These are phyloP conservation scores for Phymastichus coffea DNA, from an alignment of 1,140 invertebrate species.

Conservation along the genomic window DNA sequence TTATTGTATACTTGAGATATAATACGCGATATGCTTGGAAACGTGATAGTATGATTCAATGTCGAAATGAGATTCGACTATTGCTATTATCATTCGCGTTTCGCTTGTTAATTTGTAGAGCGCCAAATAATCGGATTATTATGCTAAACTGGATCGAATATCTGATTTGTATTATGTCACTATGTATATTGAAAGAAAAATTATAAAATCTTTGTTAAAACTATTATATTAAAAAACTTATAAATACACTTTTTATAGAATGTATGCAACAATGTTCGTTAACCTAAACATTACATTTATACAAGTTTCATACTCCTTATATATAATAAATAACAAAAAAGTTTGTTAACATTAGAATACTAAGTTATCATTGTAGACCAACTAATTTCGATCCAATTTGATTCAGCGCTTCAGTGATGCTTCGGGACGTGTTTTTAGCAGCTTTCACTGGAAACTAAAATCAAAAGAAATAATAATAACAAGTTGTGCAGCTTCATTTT, in stretches of 20 bases:
- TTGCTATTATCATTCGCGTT: not conserved
- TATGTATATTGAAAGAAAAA: conserved; percentile 3
- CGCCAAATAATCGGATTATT: not conserved
- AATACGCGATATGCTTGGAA: not conserved
- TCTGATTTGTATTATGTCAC: not conserved
- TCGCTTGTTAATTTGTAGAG: conserved; percentile 15
- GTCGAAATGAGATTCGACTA: not conserved
- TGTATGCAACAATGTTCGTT: conserved; percentile 17
- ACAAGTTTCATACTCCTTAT: conserved; percentile 5
- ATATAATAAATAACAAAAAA: conserved; percentile 14
- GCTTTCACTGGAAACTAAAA: conserved; percentile 56
- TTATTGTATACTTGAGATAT: not conserved
- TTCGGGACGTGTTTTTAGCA: conserved; percentile 53
- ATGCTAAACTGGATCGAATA: conserved; percentile 4
- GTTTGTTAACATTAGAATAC: not conserved
- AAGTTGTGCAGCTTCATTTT: too few relatives aligned
- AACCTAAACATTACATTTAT: conserved; percentile 18
- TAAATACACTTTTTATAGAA: conserved; percentile 26
- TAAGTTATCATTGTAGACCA: conserved; percentile 52
- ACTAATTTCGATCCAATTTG: conserved; percentile 58
- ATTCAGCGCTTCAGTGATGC: conserved; percentile 58
- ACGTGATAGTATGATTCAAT: not conserved
- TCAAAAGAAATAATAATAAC: too few relatives aligned
- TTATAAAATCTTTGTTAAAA: conserved; percentile 13
- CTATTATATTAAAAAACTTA: conserved; percentile 17